A percentile compares a stretch with the other conserved stretches of the same genome.
These are phyloP conservation scores for Sciaenops ocellatus DNA, from an alignment of 2,797 vertebrate species.

Conservation along the genomic window DNA sequence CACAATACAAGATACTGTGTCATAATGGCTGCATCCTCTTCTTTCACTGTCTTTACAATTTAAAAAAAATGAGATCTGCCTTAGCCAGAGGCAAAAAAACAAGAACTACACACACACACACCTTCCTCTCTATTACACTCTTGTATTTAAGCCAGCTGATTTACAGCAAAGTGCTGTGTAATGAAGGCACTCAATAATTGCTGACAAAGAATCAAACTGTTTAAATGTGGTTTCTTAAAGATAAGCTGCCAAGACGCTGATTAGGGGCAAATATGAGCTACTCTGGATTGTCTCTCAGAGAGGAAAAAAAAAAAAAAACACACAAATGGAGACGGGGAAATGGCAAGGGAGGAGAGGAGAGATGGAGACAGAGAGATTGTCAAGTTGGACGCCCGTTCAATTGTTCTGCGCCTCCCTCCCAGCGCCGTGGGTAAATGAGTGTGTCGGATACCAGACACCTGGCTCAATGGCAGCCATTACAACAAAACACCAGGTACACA, in stretches of 20 bases:
- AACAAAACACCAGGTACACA: conserved; percentile 43
- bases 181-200: conserved; percentile 50
- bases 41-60: conserved; percentile 33
- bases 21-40: conserved; percentile 38
- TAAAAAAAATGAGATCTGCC: conserved; percentile 42
- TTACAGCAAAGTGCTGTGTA: conserved; percentile 28
- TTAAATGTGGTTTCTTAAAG: conserved; percentile 41
- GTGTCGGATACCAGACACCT: conserved; percentile 39
- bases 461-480: conserved; percentile 26
- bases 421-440: neutral
- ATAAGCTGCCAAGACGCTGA: conserved; percentile 49
- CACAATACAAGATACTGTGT: conserved; percentile 26
- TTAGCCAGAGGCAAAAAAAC: conserved; percentile 31
- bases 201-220: conserved; percentile 40
- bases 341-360: neutral
- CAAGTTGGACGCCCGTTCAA: conserved; percentile 21
- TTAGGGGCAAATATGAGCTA: conserved; percentile 36
- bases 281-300: conserved; percentile 16
- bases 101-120: conserved; percentile 5
- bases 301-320: neutral
- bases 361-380: conserved; percentile 36
- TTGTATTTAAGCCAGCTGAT: conserved; percentile 31
- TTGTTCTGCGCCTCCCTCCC: conserved; percentile 1
- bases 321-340: neutral
- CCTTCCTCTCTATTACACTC: conserved; percentile 30